phyloP scores from a whole-genome alignment of 2,113 vertebrate genomes.

The Neofelis nebulosa region DNA sequence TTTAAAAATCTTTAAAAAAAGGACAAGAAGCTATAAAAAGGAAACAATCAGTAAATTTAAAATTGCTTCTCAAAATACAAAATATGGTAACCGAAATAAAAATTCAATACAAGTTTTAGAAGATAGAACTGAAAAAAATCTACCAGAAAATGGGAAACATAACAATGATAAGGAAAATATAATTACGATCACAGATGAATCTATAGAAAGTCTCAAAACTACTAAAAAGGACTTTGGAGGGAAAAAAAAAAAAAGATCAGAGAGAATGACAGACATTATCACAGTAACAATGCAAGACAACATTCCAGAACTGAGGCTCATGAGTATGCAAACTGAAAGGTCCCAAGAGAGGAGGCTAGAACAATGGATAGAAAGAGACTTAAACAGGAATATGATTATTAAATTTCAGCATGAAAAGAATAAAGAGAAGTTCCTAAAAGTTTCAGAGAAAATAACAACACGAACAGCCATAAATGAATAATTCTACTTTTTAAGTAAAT shows the following conservation, averaged over 20 bases:
- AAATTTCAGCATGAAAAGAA: neutral
- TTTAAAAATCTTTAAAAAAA: neutral
- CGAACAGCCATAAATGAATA: neutral
- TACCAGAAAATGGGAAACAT: slow-evolving; percentile 17
- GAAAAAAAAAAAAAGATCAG: neutral
- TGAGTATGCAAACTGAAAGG: neutral
- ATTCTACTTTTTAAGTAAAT: neutral
- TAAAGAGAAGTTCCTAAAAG: neutral
- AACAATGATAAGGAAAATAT: neutral
- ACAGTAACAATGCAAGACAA: neutral
- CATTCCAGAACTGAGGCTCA: neutral
- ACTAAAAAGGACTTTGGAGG: neutral
- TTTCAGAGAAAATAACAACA: slow-evolving; percentile 38
- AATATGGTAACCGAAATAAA: slow-evolving; percentile 27
- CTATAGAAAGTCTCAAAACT: neutral
- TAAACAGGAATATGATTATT: neutral
- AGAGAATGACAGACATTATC: neutral
- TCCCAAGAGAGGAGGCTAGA: neutral
- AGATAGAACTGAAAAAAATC: slow-evolving; percentile 1
- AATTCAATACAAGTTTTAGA: neutral
- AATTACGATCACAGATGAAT: neutral
- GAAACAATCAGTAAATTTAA: neutral
- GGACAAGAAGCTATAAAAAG: neutral
- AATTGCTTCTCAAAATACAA: slow-evolving; percentile 23
- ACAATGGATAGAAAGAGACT: neutral